A percentile compares a stretch with the other conserved stretches of the same genome.
These are phyloP conservation scores for Sphaerophoria rueppellii DNA, from an alignment of 2,888 invertebrate genomes.

Conservation along the genomic window DNA sequence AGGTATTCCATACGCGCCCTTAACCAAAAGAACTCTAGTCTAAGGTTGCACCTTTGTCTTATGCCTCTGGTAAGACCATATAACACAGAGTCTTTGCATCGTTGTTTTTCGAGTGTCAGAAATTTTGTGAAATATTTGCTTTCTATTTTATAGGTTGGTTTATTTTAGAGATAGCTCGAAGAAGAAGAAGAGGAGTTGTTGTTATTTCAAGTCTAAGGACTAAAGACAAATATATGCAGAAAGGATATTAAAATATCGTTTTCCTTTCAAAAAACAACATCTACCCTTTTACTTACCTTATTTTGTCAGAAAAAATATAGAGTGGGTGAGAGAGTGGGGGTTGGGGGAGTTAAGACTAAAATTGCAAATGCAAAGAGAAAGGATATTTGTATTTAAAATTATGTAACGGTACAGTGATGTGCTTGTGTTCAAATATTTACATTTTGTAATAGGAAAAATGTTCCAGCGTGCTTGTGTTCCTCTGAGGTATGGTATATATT, in stretches of 20 bases:
- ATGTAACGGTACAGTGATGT: slow-evolving; percentile 37
- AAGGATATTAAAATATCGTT: slow-evolving; percentile 71
- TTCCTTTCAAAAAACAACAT: slow-evolving; percentile 32
- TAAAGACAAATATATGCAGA: slow-evolving; percentile 64
- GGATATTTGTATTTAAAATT: slow-evolving; percentile 40
- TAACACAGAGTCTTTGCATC: slow-evolving; percentile 25
- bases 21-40: slow-evolving; percentile 36
- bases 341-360: slow-evolving; percentile 2
- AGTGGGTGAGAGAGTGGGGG: neutral
- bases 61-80: slow-evolving; percentile 7
- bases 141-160: slow-evolving; percentile 28
- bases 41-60: slow-evolving; percentile 17
- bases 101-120: slow-evolving; percentile 55
- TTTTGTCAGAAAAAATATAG: too few species aligned
- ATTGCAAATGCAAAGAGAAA: slow-evolving; percentile 63
- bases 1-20: slow-evolving; percentile 47
- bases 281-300: neutral
- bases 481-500: neutral
- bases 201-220: slow-evolving; percentile 44
- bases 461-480: neutral
- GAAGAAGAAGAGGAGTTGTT: neutral
- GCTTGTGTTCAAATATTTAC: slow-evolving; percentile 66
- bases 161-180: neutral
- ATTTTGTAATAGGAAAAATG: slow-evolving; percentile 62
- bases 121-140: slow-evolving; percentile 68